Evolutionary conservation across 2,888 invertebrate genomes (phyloP).

Genomic region (Branchipolynoe longqiensis): DNA sequence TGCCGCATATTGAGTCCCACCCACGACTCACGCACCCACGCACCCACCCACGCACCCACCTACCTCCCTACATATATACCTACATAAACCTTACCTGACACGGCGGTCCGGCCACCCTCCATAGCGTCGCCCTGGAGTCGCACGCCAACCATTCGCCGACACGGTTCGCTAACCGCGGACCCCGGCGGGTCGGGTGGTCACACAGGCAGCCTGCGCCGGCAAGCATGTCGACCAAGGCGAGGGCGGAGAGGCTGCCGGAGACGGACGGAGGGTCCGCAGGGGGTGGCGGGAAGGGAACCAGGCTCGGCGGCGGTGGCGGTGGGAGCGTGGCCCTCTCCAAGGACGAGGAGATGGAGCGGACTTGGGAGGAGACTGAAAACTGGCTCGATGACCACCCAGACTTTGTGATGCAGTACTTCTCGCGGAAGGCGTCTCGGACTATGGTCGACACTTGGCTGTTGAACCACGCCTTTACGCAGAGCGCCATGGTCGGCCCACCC

Average conservation of each 20-base stretch:
- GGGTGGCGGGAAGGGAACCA: background rate
- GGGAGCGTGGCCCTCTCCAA: background rate
- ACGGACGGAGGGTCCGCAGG: background rate
- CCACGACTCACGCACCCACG: too few relatives aligned
- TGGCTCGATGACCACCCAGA: constrained; percentile 98
- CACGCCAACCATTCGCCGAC: constrained; percentile 15
- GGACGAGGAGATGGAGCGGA: background rate
- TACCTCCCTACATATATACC: too few relatives aligned
- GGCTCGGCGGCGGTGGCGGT: background rate
- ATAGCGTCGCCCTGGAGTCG: constrained; percentile 10
- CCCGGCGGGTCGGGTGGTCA: constrained; percentile 1
- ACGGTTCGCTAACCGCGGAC: background rate
- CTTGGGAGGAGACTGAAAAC: constrained; percentile 87
- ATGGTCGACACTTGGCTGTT: constrained; percentile 96
- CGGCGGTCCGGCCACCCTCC: too few relatives aligned
- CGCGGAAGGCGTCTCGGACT: constrained; percentile 94
- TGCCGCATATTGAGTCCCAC: too few relatives aligned
- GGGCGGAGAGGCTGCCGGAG: background rate
- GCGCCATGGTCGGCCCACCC: constrained; percentile 62
- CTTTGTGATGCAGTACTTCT: constrained; percentile 96
- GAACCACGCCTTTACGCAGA: constrained; percentile 72
- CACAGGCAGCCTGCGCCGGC: background rate
- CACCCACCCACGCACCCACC: background rate
- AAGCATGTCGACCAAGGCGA: background rate
- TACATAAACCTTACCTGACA: too few relatives aligned